Conservation (phyloP, 2,888 invertebrate species). For the Nemapogon koenigi region DNA sequence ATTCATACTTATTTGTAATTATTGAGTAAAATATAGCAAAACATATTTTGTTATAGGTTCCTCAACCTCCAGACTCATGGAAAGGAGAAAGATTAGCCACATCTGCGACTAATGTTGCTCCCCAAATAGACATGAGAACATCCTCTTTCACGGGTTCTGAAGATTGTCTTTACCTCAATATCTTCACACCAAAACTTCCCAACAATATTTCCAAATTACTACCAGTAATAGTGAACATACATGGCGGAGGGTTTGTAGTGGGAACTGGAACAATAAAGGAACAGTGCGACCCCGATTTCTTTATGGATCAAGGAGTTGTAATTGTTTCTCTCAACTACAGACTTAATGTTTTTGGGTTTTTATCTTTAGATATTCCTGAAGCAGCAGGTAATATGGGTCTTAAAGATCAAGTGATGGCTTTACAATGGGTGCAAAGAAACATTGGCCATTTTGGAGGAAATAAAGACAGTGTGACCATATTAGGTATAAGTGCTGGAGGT, state of each 20-base stretch:
- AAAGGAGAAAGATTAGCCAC: constrained; percentile 52
- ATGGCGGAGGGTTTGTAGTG: constrained; percentile 39
- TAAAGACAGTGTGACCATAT: constrained; percentile 31
- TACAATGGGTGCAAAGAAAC: constrained; percentile 36
- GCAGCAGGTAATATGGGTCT: constrained; percentile 41
- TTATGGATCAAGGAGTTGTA: constrained; percentile 34
- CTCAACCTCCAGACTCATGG: constrained; percentile 40
- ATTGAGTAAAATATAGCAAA: background rate
- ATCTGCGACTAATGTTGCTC: constrained; percentile 27
- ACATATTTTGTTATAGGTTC: constrained; percentile 33
- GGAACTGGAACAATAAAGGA: constrained; percentile 31
- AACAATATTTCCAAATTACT: constrained; percentile 17
- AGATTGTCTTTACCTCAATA: constrained; percentile 42
- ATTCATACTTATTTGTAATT: too few species aligned
- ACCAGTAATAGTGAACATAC: constrained; percentile 39
- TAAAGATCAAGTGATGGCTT: constrained; percentile 38
- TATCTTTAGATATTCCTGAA: constrained; percentile 33
- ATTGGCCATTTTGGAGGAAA: constrained; percentile 33
- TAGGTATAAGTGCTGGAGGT: constrained; percentile 34
- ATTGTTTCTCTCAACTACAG: constrained; percentile 48
- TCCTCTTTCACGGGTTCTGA: constrained; percentile 26
- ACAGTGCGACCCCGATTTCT: constrained; percentile 34
- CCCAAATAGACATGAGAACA: constrained; percentile 23
- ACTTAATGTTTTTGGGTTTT: constrained; percentile 38
- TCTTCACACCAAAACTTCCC: constrained; percentile 33